Evolutionary conservation across 2,797 vertebrate species (phyloP).

Genomic region (Peromyscus melanophrys): DNA sequence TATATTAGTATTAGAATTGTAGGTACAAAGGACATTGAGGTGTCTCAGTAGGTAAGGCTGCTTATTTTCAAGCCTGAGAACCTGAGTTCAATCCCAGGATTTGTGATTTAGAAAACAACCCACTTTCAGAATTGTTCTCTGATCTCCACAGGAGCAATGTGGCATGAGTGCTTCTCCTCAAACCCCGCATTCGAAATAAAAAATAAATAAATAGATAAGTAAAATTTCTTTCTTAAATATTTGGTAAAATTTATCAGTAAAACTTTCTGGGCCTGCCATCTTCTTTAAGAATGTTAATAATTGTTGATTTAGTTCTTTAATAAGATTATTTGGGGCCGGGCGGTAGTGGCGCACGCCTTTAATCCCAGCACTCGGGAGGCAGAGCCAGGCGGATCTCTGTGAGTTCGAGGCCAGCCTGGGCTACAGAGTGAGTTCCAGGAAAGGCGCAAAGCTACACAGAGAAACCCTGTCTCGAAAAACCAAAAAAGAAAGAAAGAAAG

Average conservation of each 20-base stretch:
- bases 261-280: not conserved
- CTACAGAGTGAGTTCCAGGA: too few relatives aligned
- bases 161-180: not conserved
- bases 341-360: too few relatives aligned
- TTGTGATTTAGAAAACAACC: not conserved
- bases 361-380: too few relatives aligned
- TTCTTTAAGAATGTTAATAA: constrained; percentile 23
- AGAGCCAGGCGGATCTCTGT: too few relatives aligned
- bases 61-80: not conserved
- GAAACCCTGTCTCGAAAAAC: too few relatives aligned
- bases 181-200: not conserved
- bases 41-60: not conserved
- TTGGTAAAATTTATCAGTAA: not conserved
- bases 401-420: too few relatives aligned
- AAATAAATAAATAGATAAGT: not conserved
- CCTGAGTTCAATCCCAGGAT: not conserved
- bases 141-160: not conserved
- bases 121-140: not conserved
- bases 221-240: not conserved
- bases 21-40: not conserved
- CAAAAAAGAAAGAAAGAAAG: too few relatives aligned
- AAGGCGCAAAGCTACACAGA: too few relatives aligned
- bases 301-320: not conserved
- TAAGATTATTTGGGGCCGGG: too few relatives aligned
- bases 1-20: not conserved